Evolutionary conservation across 2,113 vertebrate genomes (phyloP), one percentile per base, ranked within the genome.

Genomic region (Oryctolagus cuniculus): DNA sequence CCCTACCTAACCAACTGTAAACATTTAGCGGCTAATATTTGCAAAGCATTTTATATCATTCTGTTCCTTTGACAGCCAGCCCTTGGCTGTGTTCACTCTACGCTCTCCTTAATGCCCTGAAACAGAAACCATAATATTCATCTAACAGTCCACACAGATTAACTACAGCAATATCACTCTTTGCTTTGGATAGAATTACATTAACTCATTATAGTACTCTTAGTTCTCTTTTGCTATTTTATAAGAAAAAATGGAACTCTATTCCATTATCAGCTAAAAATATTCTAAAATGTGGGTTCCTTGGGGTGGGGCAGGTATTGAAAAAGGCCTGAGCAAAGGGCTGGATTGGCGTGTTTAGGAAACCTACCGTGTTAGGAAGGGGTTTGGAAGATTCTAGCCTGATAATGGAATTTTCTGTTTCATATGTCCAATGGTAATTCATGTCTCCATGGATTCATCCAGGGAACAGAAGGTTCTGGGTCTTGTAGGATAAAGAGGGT

Each of bases 151-250:
- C 77, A 82, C 72, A 79, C 3, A 12, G 70, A 70, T 88, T 96
- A 90, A 92, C 92, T 93, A 90, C 91, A 89, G 92, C 85, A 61
- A 38, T 38, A 9, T 79, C 64, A 90, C 55, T 75, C 55, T 95
- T 70, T 95, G 17, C 89, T 95, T 94, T 92, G 63, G 67, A 22
- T 88, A 90, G 53, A 95, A 87, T 75, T 90, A 73, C 29, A 73
- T 95, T 88, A 94, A 91, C 53, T 92, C 21, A 19, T 44, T 86
- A 3, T 36, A 55, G 29, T 63, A 86, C 55, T 25, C 49, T 24
- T 44, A 55, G 49, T 81, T 94, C 63, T 63, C 38, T 90, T 93
- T 72, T 87, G 51, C 64, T 91, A 4, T 90, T 16, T 58, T 94
- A 88, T 78, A 58, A 58, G 27, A 66, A 70, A 75, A 78, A 93